Evolutionary conservation across 2,113 vertebrate species (phyloP).

Genomic region (Pteruthius melanotis): DNA sequence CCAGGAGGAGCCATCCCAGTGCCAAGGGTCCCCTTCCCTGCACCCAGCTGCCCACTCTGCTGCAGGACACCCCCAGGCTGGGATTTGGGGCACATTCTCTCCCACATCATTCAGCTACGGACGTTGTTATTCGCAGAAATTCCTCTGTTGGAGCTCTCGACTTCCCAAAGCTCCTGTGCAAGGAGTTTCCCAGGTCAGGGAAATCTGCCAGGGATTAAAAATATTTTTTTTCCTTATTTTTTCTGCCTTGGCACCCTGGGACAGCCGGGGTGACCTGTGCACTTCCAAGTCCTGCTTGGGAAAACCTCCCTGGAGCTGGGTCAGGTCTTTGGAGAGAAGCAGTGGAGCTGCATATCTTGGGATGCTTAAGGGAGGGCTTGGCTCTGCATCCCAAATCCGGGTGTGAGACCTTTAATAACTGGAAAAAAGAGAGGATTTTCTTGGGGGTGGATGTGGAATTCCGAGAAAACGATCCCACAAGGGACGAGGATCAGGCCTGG

Average conservation of each 20-base stretch:
- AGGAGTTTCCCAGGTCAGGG: background rate
- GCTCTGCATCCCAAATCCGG: background rate
- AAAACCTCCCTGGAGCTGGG: background rate
- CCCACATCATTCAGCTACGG: rapidly evolving
- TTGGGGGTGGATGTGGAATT: background rate
- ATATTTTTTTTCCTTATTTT: rapidly evolving
- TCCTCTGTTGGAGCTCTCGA: background rate
- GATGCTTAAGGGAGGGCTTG: background rate
- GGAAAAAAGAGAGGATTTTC: background rate
- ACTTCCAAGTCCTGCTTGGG: rapidly evolving
- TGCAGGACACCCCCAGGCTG: background rate
- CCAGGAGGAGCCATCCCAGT: background rate
- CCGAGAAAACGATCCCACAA: rapidly evolving
- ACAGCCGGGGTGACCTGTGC: background rate
- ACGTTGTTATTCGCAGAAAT: background rate
- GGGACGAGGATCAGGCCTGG: rapidly evolving
- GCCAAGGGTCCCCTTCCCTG: background rate
- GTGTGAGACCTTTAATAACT: background rate
- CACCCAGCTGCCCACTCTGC: background rate
- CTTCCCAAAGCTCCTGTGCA: background rate
- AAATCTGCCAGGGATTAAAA: background rate
- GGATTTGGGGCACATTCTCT: rapidly evolving
- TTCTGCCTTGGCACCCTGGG: background rate
- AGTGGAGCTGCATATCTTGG: constrained; percentile 13
- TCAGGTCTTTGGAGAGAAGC: background rate